Base-by-base conservation (phyloP, 2,113 vertebrate genomes). In the Vulpes lagopus region DNA sequence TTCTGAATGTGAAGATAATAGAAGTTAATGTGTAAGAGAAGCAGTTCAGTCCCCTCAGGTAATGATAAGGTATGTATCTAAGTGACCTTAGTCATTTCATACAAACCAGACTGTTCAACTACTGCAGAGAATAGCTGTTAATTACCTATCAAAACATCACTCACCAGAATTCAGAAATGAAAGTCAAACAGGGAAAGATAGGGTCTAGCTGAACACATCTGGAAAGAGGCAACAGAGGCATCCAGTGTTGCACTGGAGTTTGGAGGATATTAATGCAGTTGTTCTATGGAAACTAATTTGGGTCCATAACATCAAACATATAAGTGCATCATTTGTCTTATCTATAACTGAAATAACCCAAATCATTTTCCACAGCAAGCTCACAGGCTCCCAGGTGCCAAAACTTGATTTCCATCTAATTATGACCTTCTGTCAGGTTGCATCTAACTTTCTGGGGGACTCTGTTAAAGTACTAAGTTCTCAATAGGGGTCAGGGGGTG, bases 71-170 rank as follows among this genome's bases (percentile, higher is more conserved):
- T 55, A 64, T 80, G 9, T 62, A 67, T 90, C 62, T 64, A 71
- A 65, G 32, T 64, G 87, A 95, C 69, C 81, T 97, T 92, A 83
- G 62, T 93, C 95, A 91, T 92, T 95, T 89, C 78, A 89, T 83
- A 92, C 7, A 91, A 51, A 83, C 55, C 55, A 95, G 89, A 80
- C 15, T 16, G n/a, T 71, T 55, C 59, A 81, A 55, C 38, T 89
- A 93, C 80, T 65, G 80, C 15, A 30, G 51, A 83, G 6, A 73
- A 57, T 8, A 73, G 59, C 69, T 78, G 78, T 62, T 81, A 67
- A 64, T 57, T 91, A 49, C 80, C 90, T 91, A 67, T 67, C 60
- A 64, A 59, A 89, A 73, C 20, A 88, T 3, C 55, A 73, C 5
- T 83, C 19, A 27, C 25, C 49, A 15, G 27, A 30, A 57, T 49